Percentiles rank a stretch among this genome's conserved stretches.
Conservation (phyloP, 2,113 vertebrate species). For the Grallaria varia region DNA sequence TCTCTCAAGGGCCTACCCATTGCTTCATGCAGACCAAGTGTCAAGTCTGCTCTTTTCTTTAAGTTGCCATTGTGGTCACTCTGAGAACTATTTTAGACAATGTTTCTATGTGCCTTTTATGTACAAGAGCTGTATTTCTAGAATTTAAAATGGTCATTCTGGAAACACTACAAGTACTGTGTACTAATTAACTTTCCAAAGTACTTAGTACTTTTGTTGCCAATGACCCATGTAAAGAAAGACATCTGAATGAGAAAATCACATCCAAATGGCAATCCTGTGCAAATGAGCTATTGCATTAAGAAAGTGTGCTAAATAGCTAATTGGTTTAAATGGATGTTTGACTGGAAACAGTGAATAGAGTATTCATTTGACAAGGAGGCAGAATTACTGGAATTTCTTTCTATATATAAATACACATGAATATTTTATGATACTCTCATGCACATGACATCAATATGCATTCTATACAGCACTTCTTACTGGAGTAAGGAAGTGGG, state of each 20-base stretch:
- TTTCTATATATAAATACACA: neutral
- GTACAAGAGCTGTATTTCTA: neutral
- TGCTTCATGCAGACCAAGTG: fast-evolving
- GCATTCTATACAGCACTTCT: neutral
- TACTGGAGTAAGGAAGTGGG: neutral
- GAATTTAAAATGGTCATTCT: neutral
- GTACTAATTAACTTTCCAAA: neutral
- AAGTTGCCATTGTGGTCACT: neutral
- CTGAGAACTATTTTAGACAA: neutral
- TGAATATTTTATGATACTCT: constrained; percentile 13
- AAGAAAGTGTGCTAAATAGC: constrained; percentile 18
- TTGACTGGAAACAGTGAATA: constrained; percentile 35
- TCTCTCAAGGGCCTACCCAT: neutral
- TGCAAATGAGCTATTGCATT: constrained; percentile 17
- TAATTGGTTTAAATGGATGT: constrained; percentile 32
- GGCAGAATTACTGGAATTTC: constrained; percentile 7
- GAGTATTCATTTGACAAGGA: neutral
- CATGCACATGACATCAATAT: neutral
- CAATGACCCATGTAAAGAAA: neutral
- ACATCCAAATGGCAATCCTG: neutral
- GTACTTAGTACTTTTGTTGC: neutral
- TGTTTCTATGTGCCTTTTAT: neutral
- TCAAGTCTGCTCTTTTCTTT: neutral
- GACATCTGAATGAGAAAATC: neutral
- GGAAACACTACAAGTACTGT: neutral